Base-by-base conservation (phyloP, 1,140 invertebrate species). In the Spodoptera frugiperda region DNA sequence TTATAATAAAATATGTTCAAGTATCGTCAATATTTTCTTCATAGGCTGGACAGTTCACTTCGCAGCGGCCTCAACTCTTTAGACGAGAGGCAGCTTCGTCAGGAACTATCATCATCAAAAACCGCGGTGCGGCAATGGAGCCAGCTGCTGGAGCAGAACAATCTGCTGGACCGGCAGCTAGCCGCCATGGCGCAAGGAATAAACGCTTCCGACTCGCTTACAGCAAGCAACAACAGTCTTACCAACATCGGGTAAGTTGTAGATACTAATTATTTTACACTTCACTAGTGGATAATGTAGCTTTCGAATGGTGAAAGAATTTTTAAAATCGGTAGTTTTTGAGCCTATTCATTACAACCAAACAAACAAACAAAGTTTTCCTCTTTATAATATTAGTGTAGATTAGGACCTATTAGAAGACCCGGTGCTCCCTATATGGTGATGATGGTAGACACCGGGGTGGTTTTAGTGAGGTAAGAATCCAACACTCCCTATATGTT, bases 1-100 rank as follows among this genome's bases (percentile, higher is more conserved):
- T n/a, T n/a, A n/a, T n/a, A 1, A 2, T 25, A 3, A 25, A 25
- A 25, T 2, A 25, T 25, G 25, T 4, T 25, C 2, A 25, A 25
- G 2, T 25, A n/a, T 25, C 25, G 5, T 25, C 4, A 25, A 49
- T 10, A 10, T 53, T 53, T 33, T 25, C 10, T 10, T 72, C 51
- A 25, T 74, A 94, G 94, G 81, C 77, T 94, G 77, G 94, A 94
- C 80, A 93, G 93, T 65, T 94, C 93, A 0, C 87, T 94, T 3
- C 89, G 94, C 15, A 94, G 93, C 76, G 93, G 93, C 8, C 84
- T 94, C 5, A 94, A 94, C 79, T 94, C 94, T 0, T 70, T 94
- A 63, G 93, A 94, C 81, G 94, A 94, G 81, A 81, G 89, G 55
- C 94, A 94, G 73, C 85, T 94, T 6, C 89, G 88, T 0, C 91